Conservation (phyloP, 2,888 invertebrate species). For the Phaedon cochleariae region DNA sequence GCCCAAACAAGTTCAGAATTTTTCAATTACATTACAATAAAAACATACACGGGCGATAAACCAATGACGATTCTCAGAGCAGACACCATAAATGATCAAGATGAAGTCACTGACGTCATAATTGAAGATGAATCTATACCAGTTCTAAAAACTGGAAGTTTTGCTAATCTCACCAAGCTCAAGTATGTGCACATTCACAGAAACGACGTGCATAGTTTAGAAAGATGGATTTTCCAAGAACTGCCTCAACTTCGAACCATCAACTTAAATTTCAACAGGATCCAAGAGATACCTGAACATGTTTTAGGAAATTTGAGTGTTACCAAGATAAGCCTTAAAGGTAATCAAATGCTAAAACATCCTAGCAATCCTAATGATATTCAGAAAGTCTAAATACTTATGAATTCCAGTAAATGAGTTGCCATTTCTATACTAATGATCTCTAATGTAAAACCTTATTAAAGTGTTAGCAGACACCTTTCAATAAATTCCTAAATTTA, state of each 20-base stretch:
- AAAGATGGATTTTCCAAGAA: slow-evolving; percentile 38
- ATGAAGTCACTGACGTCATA: slow-evolving; percentile 36
- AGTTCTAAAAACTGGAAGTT: slow-evolving; percentile 36
- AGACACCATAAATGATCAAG: slow-evolving; percentile 33
- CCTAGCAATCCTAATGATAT: background rate
- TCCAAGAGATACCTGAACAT: slow-evolving; percentile 31
- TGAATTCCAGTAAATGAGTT: too few species aligned
- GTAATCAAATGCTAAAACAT: slow-evolving; percentile 25
- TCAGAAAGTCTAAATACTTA: background rate
- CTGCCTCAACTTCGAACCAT: slow-evolving; percentile 36
- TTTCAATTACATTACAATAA: slow-evolving; percentile 26
- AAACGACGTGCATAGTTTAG: slow-evolving; percentile 31
- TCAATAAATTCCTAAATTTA: too few species aligned
- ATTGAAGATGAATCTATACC: slow-evolving; percentile 42
- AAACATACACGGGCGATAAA: slow-evolving; percentile 16
- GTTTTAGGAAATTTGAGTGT: slow-evolving; percentile 41
- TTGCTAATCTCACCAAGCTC: slow-evolving; percentile 37
- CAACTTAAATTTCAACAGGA: slow-evolving; percentile 40
- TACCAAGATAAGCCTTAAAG: slow-evolving; percentile 35
- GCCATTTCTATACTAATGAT: too few species aligned
- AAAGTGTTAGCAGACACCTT: too few species aligned
- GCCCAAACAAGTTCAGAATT: background rate
- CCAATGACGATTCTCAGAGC: slow-evolving; percentile 26
- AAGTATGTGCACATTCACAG: slow-evolving; percentile 33
- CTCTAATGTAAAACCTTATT: too few species aligned